Percentiles rank a stretch among this genome's conserved stretches.
These are phyloP conservation scores for Presbytis comata DNA, from an alignment of 2,797 vertebrate genomes.

Conservation along the genomic window DNA sequence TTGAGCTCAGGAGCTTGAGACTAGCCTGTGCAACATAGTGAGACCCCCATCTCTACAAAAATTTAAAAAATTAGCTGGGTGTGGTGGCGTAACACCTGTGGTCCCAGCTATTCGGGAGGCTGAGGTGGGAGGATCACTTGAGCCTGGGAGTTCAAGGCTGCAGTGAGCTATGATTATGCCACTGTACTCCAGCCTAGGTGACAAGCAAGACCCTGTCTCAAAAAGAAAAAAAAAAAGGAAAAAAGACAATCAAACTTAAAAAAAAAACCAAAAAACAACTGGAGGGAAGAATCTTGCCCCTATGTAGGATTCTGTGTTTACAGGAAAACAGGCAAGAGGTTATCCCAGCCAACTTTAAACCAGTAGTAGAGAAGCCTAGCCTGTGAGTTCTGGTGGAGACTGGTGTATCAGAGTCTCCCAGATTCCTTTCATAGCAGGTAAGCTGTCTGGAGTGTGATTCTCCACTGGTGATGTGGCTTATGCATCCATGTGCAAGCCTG, in stretches of 20 bases:
- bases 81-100: background rate
- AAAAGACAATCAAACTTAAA: background rate
- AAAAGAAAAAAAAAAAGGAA: background rate
- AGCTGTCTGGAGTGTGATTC: background rate
- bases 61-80: background rate
- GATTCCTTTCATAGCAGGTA: background rate
- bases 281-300: background rate
- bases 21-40: background rate
- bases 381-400: background rate
- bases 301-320: background rate
- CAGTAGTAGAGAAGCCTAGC: background rate
- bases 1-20: background rate
- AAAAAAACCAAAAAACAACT: background rate
- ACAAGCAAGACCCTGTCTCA: background rate
- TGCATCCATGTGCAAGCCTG: background rate
- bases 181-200: background rate
- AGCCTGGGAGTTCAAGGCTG: background rate
- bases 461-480: background rate
- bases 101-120: background rate
- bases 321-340: background rate
- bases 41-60: background rate
- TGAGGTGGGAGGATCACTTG: background rate
- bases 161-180: background rate
- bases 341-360: background rate
- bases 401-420: background rate